Base-by-base conservation (phyloP, 1,140 invertebrate genomes). In the Sinonovacula constricta region DNA sequence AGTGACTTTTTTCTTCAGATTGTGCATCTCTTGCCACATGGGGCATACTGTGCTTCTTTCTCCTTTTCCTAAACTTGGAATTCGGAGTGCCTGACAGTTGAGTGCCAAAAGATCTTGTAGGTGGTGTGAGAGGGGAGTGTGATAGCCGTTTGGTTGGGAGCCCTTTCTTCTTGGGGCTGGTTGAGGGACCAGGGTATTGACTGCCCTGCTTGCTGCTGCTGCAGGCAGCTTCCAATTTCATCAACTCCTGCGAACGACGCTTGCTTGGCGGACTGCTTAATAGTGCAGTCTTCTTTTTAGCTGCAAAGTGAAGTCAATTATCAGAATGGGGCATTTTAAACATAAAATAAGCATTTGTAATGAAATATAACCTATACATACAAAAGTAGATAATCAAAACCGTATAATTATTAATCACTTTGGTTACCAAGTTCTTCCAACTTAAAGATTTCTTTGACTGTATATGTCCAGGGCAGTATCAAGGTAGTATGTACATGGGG, bases 131-230 rank as follows among this genome's bases (percentile, higher is more conserved):
- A n/a, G n/a, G n/a, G n/a, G n/a, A n/a, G 28, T 24, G 68, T 57
- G 33, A 10, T 26, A 31, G 24, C 3, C 12, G 24, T 22, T 31
- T 14, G 10, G 1, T 45, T 5, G 72, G 62, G 2, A 76, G 53
- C 1, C 63, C 53, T n/a, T 65, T 53, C 34, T 76, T 76, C n/a
- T 45, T 66, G 28, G 67, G 14, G 26, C 49, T 1, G 22, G 26
- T 22, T 1, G 72, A 76, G 18, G 72, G 72, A 36, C 72, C 72
- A 31, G 72, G 72, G 18, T 76, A 76, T 0, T 45, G 49, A 26
- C 72, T 76, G 10, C 59, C 22, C 1, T 45, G n/a, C 39, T 45
- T 45, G 7, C 39, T 45, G 39, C 18, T 45, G 39, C 39, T 45
- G 39, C 39, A 45, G 39, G 39, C 18, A 18, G 18, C 39, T 45